phyloP scores from a whole-genome alignment of 92 coral and sea anemone genomes.

The Bergia puertoricense region DNA sequence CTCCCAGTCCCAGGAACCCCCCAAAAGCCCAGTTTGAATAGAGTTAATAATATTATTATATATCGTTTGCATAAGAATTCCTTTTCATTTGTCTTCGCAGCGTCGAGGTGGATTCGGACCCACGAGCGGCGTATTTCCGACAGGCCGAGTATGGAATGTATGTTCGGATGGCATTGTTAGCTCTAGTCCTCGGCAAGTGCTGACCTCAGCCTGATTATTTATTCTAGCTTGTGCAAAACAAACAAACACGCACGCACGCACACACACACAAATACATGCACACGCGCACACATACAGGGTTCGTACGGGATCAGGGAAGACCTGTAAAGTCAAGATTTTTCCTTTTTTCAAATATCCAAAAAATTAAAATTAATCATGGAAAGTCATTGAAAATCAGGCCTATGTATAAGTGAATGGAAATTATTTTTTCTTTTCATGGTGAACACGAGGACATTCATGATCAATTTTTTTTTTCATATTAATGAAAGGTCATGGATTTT shows the following conservation, averaged over 20 bases:
- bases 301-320: not conserved
- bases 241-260: not conserved
- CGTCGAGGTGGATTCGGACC: slow-evolving; percentile 90
- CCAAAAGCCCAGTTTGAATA: too few species aligned
- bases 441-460: too few species aligned
- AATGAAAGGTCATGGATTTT: not conserved
- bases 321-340: too few species aligned
- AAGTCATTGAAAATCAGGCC: too few species aligned
- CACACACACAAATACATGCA: not conserved
- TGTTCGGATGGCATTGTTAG: slow-evolving; percentile 94
- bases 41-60: not conserved
- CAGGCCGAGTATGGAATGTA: slow-evolving; percentile 99
- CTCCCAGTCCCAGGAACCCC: too few species aligned
- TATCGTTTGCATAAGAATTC: not conserved
- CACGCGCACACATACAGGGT: not conserved
- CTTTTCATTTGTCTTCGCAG: slow-evolving; percentile 46
- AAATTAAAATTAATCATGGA: too few species aligned
- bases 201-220: not conserved
- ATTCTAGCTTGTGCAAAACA: slow-evolving; percentile 4
- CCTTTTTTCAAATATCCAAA: too few species aligned
- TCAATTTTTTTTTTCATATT: too few species aligned
- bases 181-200: slow-evolving; percentile 77
- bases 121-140: slow-evolving; percentile 97
- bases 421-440: too few species aligned
- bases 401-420: too few species aligned